Evolutionary conservation across 2,888 invertebrate species (phyloP).

Genomic region (Hymenopus coronatus): DNA sequence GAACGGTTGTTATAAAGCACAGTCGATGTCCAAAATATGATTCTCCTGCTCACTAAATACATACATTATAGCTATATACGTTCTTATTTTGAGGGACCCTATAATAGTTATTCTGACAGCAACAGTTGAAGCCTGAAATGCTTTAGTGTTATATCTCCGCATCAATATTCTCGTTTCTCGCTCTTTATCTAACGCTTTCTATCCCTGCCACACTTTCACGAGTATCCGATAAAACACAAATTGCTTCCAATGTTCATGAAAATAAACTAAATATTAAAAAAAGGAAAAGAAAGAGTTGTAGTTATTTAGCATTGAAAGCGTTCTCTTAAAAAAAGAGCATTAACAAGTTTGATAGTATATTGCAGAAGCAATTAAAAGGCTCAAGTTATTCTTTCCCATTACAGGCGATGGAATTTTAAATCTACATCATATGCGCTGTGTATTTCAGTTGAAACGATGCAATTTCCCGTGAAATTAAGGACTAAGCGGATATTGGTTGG

Average conservation of each 20-base stretch:
- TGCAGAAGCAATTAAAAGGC: not conserved
- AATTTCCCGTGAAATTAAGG: not conserved
- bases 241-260: not conserved
- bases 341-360: not conserved
- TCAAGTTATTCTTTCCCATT: not conserved
- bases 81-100: too few species aligned
- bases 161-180: not conserved
- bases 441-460: not conserved
- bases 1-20: too few species aligned
- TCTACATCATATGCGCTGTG: not conserved
- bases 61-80: too few species aligned
- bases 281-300: not conserved
- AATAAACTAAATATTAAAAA: not conserved
- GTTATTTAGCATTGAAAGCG: not conserved
- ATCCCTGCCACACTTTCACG: too few species aligned
- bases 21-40: too few species aligned
- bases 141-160: not conserved
- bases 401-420: not conserved
- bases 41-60: too few species aligned
- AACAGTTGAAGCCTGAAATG: too few species aligned
- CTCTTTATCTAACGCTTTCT: not conserved
- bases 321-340: not conserved
- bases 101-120: too few species aligned
- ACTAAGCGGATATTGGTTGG: not conserved
- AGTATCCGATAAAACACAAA: too few species aligned